Percentiles rank a stretch among this genome's conserved stretches.
phyloP scores from a whole-genome alignment of 2,797 vertebrate species.

The Denticeps clupeoides region DNA sequence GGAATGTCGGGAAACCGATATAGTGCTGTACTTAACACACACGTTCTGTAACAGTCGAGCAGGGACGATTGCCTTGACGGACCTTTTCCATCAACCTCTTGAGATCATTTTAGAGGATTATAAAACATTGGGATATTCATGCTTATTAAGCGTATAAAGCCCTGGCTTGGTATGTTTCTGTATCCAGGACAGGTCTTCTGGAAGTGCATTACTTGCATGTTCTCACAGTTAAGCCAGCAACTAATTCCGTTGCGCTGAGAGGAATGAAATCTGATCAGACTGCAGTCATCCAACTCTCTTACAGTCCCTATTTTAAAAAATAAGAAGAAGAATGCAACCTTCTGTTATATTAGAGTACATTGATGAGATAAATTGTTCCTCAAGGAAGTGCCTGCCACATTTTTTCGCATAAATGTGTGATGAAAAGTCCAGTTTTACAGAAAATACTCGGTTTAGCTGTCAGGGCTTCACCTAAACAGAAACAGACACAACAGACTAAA shows the following conservation, averaged over 20 bases:
- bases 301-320: constrained; percentile 21
- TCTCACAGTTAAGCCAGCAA: constrained; percentile 18
- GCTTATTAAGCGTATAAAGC: neutral
- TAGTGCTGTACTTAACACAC: no score
- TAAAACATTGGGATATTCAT: constrained; percentile 2
- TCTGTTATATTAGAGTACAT: constrained; percentile 21
- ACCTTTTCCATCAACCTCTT: no score
- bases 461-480: constrained; percentile 16
- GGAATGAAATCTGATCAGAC: constrained; percentile 28
- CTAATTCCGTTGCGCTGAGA: constrained; percentile 21
- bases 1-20: no score
- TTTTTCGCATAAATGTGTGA: constrained; percentile 29
- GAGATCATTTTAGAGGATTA: neutral
- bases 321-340: constrained; percentile 23
- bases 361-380: constrained; percentile 32
- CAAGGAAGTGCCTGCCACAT: constrained; percentile 19
- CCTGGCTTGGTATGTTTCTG: neutral
- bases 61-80: no score
- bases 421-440: constrained; percentile 23
- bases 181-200: neutral
- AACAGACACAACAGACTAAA: constrained; percentile 30
- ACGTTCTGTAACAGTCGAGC: no score
- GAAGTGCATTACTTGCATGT: constrained; percentile 13
- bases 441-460: no score
- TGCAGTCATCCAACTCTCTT: constrained; percentile 20